Evolutionary conservation across 2,888 invertebrate species (phyloP).

Genomic region (Apomyelois bistriatella): DNA sequence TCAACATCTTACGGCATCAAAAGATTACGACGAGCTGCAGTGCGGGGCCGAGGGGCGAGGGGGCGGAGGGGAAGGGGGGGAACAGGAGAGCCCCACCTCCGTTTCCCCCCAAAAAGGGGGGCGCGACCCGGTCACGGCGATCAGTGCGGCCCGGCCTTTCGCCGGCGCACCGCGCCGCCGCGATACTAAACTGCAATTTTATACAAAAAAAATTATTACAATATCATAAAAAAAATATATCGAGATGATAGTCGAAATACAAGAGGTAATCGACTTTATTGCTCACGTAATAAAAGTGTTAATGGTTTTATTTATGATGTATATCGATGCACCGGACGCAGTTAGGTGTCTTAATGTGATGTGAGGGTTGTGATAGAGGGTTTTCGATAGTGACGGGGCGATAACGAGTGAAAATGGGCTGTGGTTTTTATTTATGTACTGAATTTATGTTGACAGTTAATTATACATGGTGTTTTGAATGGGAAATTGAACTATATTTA

Average conservation of each 20-base stretch:
- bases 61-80: constrained; percentile 21
- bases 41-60: constrained; percentile 50
- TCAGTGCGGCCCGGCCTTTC: constrained; percentile 75
- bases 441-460: neutral
- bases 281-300: neutral
- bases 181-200: constrained; percentile 27
- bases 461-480: neutral
- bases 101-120: constrained; percentile 30
- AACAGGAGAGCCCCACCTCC: constrained; percentile 20
- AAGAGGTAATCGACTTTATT: constrained; percentile 56
- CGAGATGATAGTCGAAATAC: constrained; percentile 75
- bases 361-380: constrained; percentile 3
- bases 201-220: constrained; percentile 22
- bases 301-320: constrained; percentile 38
- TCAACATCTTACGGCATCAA: constrained; percentile 72
- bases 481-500: too few species aligned
- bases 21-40: constrained; percentile 63
- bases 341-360: constrained; percentile 12
- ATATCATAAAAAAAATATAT: neutral
- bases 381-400: too few species aligned
- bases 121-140: constrained; percentile 68
- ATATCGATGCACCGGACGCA: constrained; percentile 34
- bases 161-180: constrained; percentile 63
- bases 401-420: neutral
- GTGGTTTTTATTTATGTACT: neutral